Percentiles rank a stretch among this genome's conserved stretches.
Evolutionary conservation across 1,140 invertebrate genomes (phyloP).

Genomic region (Odontomachus brunneus): DNA sequence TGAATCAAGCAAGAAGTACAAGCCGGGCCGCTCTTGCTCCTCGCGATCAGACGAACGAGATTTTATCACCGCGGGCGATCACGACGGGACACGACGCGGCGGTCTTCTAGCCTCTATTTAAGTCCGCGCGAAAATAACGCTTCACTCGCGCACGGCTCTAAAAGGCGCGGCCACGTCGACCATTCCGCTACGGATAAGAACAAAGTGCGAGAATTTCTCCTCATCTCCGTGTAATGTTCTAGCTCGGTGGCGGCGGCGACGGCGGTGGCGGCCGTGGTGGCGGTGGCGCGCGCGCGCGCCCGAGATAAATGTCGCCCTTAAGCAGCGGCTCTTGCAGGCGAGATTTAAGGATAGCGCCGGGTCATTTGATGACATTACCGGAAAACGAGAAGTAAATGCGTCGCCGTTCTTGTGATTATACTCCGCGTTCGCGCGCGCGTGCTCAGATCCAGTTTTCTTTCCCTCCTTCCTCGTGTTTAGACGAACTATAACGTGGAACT

Average conservation of each 20-base stretch:
- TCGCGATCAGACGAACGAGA: slow-evolving; percentile 5
- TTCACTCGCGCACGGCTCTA: slow-evolving; percentile 5
- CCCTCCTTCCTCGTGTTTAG: neutral
- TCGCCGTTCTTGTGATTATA: slow-evolving; percentile 61
- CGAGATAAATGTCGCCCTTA: slow-evolving; percentile 76
- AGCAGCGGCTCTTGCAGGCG: slow-evolving; percentile 64
- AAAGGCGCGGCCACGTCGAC: slow-evolving; percentile 46
- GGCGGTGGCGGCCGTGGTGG: neutral
- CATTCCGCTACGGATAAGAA: slow-evolving; percentile 65
- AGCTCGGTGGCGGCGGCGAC: slow-evolving; percentile 48
- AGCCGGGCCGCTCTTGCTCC: slow-evolving; percentile 8
- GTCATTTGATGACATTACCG: slow-evolving; percentile 67
- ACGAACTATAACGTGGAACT: slow-evolving; percentile 18
- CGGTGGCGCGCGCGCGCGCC: slow-evolving; percentile 57
- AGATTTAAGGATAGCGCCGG: slow-evolving; percentile 68
- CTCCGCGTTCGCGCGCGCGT: neutral
- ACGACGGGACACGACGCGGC: slow-evolving; percentile 3
- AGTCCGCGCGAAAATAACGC: slow-evolving; percentile 50
- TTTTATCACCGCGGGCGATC: slow-evolving; percentile 33
- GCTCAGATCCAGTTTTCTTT: too few species aligned
- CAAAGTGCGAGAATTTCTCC: slow-evolving; percentile 72
- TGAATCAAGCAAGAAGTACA: neutral
- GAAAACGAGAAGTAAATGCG: slow-evolving; percentile 71
- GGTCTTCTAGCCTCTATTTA: slow-evolving; percentile 37
- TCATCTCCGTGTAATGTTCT: slow-evolving; percentile 65